Evolutionary conservation across 35 echinoderm and acorn worm genomes (phyloP), one percentile per base, ranked within the genome.

Genomic region (Nesometra sesokonis): DNA sequence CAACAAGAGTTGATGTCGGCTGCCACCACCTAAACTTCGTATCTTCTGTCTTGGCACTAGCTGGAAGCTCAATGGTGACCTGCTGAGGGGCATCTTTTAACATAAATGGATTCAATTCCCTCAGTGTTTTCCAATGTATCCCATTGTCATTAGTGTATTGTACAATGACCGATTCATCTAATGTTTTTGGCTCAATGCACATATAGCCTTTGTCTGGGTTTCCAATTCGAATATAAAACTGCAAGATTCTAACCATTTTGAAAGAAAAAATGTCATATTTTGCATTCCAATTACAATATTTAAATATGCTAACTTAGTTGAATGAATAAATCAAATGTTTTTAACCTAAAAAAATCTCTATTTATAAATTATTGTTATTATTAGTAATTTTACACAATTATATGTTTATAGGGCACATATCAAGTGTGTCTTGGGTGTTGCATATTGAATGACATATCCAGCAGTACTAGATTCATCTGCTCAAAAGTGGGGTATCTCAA

Each of bases 1-100:
- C 52, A 1, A 9, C 52, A 27, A 67, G 52, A 19, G 52, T 19
- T 9, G 52, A 67, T 67, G 52, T 67, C 35, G 95, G 89, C 46
- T 97, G 95, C 91, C 91, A 93, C 95, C 95, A 97, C 46, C 88
- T 89, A 33, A 97, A 97, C 46, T 89, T 86, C 13, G 92, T 93
- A 34, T 89, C 85, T 31, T 83, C 78, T 37, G 86, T 93, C 86
- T 97, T 97, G 40, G 95, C 95, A 17, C 80, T 89, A 23, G 27
- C 7, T 0, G 92, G 92, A 11, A 97, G 77, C 34, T 86, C 87
- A 0, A 97, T 87, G 34, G 95, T 97, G 43, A 97, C 85, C 85
- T 93, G 77, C 0, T 85, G 30, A 30, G 91, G 23, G 11, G 77
- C 57, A 32, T 90, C 47, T 2, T 76, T 87, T 36, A 93, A 85